Evolutionary conservation across 35 echinoderm and acorn worm genomes (phyloP).

Genomic region (Antedon bifida): DNA sequence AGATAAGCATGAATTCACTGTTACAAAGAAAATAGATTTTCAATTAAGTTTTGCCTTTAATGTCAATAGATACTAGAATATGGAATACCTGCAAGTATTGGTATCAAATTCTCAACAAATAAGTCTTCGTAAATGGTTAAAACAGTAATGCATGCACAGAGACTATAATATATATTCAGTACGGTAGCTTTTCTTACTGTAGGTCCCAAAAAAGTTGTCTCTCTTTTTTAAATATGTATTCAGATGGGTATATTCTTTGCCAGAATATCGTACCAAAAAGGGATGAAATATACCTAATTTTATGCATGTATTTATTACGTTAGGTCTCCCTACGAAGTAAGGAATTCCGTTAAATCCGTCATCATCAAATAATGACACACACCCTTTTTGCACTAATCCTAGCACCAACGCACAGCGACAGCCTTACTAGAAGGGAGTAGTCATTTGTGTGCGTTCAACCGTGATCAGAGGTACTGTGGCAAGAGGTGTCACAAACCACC

Average conservation of each 20-base stretch:
- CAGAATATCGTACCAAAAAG: too few relatives aligned
- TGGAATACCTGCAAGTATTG: neutral
- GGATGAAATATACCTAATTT: too few relatives aligned
- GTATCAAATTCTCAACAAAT: neutral
- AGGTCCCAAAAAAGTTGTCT: too few relatives aligned
- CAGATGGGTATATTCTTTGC: too few relatives aligned
- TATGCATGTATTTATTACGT: too few relatives aligned
- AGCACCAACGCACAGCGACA: neutral
- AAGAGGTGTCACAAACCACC: neutral
- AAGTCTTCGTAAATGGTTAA: neutral
- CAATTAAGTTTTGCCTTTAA: neutral
- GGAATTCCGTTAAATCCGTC: too few relatives aligned
- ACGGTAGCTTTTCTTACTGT: too few relatives aligned
- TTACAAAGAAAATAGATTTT: slow-evolving; percentile 2
- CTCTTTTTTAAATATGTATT: too few relatives aligned
- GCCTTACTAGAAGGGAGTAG: neutral
- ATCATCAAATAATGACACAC: too few relatives aligned
- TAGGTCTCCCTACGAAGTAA: too few relatives aligned
- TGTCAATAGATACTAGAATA: neutral
- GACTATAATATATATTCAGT: too few relatives aligned
- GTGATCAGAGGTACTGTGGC: neutral
- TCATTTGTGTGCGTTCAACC: neutral
- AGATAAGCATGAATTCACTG: neutral
- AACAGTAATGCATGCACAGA: neutral
- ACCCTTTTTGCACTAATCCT: neutral